Evolutionary conservation across 2,797 vertebrate genomes (phyloP).

Genomic region (Zalophus californianus): DNA sequence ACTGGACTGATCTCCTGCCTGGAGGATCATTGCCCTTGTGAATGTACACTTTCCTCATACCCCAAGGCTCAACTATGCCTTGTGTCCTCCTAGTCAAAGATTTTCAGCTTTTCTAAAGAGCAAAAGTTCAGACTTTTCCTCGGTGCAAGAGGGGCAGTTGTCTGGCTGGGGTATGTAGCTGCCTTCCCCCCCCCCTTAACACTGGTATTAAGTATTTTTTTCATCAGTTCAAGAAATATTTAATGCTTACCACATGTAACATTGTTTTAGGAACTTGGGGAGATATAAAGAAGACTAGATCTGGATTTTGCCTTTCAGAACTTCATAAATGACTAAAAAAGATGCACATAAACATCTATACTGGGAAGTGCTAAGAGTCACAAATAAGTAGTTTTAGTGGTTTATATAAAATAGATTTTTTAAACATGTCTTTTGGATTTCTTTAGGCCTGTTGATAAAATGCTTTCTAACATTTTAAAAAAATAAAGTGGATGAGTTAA

Average conservation of each 20-base stretch:
- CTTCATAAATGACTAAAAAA: neutral
- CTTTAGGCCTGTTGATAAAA: neutral
- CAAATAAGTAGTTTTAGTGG: neutral
- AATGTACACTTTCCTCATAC: neutral
- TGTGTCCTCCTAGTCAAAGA: neutral
- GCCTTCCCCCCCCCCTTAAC: neutral
- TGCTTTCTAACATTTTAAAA: neutral
- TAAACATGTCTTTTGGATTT: conserved; percentile 24
- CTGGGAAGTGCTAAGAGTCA: neutral
- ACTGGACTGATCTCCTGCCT: neutral
- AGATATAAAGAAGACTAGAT: neutral
- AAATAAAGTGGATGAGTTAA: neutral
- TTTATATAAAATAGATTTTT: neutral
- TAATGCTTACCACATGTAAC: neutral
- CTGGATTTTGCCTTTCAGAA: neutral
- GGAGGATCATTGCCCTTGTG: neutral
- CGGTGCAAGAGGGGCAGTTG: neutral
- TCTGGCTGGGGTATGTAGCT: neutral
- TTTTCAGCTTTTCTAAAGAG: neutral
- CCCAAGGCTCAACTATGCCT: neutral
- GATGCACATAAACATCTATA: neutral
- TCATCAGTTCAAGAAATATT: conserved; percentile 27
- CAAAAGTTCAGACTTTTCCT: neutral
- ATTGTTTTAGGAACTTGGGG: neutral
- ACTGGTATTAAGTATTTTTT: neutral